Conservation (phyloP, 2,113 vertebrate species). For the Tenebrosternarchus preto region DNA sequence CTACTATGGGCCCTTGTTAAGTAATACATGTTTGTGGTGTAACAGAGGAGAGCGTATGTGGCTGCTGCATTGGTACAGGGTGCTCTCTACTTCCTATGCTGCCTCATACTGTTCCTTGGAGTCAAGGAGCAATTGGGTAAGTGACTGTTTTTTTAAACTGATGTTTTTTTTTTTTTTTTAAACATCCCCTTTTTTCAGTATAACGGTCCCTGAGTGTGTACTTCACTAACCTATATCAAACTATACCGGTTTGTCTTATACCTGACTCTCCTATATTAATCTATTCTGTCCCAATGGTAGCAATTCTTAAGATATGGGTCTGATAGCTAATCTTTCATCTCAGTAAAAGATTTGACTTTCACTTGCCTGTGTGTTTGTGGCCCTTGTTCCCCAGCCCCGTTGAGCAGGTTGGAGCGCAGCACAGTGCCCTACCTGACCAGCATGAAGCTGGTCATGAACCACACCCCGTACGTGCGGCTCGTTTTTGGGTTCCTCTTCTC, state of each 20-base stretch:
- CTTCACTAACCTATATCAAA: not conserved
- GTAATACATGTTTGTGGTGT: not conserved
- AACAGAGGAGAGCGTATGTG: conserved; percentile 62
- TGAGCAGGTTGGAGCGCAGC: conserved; percentile 54
- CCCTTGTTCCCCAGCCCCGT: conserved; percentile 19
- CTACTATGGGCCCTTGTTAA: not conserved
- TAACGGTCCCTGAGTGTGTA: not conserved
- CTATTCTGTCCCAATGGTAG: too few species aligned
- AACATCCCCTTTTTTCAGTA: not conserved
- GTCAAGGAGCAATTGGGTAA: conserved; percentile 68
- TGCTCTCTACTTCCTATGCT: conserved; percentile 61
- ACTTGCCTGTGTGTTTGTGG: not conserved
- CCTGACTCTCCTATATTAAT: too few species aligned
- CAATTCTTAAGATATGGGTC: too few species aligned
- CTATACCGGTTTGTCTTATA: too few species aligned
- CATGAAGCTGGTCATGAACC: conserved; percentile 56
- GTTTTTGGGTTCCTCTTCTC: conserved; percentile 65
- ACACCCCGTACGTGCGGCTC: conserved; percentile 63
- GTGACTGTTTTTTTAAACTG: not conserved
- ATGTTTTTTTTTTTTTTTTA: not conserved
- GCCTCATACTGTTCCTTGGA: conserved; percentile 64
- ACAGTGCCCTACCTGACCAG: conserved; percentile 56
- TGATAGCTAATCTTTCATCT: not conserved
- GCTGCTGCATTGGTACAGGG: conserved; percentile 60
- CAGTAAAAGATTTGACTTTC: not conserved